Evolutionary conservation across 2,888 invertebrate species (phyloP).

Genomic region (Erpobdella octoculata): DNA sequence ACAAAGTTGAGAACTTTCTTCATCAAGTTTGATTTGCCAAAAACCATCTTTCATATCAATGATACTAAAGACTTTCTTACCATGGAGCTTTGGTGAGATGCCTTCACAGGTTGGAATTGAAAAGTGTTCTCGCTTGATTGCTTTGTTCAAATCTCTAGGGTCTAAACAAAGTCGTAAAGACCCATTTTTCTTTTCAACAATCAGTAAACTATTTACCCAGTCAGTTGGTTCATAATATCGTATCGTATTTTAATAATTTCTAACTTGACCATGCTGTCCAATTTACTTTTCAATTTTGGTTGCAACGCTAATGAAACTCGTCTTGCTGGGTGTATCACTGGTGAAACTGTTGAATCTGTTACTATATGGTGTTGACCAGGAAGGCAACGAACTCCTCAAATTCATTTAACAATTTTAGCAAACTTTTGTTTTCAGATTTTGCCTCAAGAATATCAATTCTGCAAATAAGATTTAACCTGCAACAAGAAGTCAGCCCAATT

Average conservation of each 20-base stretch:
- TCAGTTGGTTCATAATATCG: too few relatives aligned
- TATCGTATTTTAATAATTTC: neutral
- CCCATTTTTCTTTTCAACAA: too few relatives aligned
- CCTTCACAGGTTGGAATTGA: conserved; percentile 31
- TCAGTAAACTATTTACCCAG: too few relatives aligned
- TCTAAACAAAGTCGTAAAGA: too few relatives aligned
- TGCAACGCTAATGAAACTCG: conserved; percentile 2
- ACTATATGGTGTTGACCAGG: neutral
- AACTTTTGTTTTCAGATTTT: neutral
- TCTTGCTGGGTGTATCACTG: conserved; percentile 8
- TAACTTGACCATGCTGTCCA: neutral
- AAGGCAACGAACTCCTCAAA: neutral
- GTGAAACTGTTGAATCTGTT: neutral
- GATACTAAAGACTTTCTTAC: conserved; percentile 34
- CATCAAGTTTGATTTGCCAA: conserved; percentile 35
- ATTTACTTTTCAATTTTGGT: neutral
- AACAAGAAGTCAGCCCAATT: too few relatives aligned
- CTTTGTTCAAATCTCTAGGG: neutral
- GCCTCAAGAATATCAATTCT: too few relatives aligned
- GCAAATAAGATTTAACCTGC: too few relatives aligned
- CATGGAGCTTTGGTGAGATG: conserved; percentile 24
- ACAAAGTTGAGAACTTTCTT: conserved; percentile 34
- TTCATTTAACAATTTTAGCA: neutral
- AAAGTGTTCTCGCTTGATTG: conserved; percentile 33
- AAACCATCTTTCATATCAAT: conserved; percentile 37